phyloP scores from a whole-genome alignment of 2,797 vertebrate species.

The Adelosebastes latens region DNA sequence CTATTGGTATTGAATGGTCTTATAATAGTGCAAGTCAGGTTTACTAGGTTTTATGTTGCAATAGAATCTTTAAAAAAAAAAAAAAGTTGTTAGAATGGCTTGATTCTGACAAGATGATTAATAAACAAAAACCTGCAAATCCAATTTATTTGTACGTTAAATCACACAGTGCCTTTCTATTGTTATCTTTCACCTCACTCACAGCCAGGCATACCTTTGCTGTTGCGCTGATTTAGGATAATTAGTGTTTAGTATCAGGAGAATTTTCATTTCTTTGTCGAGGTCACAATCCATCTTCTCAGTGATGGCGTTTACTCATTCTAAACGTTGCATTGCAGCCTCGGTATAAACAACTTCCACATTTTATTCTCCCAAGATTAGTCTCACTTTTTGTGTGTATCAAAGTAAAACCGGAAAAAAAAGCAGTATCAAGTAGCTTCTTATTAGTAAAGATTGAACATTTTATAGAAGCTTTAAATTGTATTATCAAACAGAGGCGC shows the following conservation, averaged over 20 bases:
- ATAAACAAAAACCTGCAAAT: not conserved
- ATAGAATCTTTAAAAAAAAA: not conserved
- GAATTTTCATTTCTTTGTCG: not conserved
- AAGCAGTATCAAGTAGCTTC: not conserved
- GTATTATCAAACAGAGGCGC: not conserved
- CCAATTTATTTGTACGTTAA: not conserved
- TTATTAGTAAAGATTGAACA: not conserved
- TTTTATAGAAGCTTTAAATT: not conserved
- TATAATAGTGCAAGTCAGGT: not conserved
- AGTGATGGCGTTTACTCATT: not conserved
- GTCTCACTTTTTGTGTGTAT: not conserved
- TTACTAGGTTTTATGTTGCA: not conserved
- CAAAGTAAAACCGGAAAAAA: not conserved
- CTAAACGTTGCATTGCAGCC: not conserved
- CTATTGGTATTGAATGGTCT: not conserved
- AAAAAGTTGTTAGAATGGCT: not conserved
- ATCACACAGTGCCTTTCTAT: not conserved
- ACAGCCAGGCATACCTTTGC: too few species aligned
- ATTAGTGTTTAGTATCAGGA: not conserved
- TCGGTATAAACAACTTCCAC: not conserved
- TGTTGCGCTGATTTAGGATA: too few species aligned
- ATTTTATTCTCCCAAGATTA: not conserved
- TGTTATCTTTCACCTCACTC: not conserved
- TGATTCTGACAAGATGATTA: not conserved
- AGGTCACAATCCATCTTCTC: not conserved